Base-by-base conservation (phyloP, 2,888 invertebrate genomes). In the Mimas tiliae region DNA sequence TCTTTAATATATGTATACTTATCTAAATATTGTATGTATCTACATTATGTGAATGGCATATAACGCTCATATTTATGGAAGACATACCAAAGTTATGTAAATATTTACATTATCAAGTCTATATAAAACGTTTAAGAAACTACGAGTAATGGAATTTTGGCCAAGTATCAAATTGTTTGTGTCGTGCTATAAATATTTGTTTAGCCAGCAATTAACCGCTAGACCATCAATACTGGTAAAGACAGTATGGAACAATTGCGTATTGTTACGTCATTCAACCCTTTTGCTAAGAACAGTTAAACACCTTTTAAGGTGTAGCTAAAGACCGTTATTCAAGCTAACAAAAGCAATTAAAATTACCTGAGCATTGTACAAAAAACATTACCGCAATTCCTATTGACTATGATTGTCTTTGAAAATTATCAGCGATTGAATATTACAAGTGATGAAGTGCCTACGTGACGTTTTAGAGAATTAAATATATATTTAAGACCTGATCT, bases 131-230 rank as follows among this genome's bases (percentile, higher is more conserved):
- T 6, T 19, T 58, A 38, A 9, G 12, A 38, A 58, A 19, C 16
- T 19, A 19, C 42, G 38, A 6, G 45, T 45, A 12, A 19, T 38
- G 58, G 19, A 58, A 58, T 58, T 42, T 58, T 58, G 58, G 58
- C 58, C 58, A 42, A 67, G 47, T 42, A 65, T 65, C 67, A 67
- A 67, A 48, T 63, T n/a, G n/a, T 3, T 38, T 63, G 16, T 9
- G 34, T 62, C 65, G 8, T 12, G 9, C 38, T 67, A 63, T 48
- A 63, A 65, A 65, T 65, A 70, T 82, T 79, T 89, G 83, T 88
- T 88, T 84, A 83, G 72, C 80, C 74, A 74, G 78, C 82, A 86
- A 88, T 85, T 85, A 87, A 85, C 84, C 84, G 74, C 82, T 77
- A 74, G 74, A 73, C 75, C 74, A 74, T 78, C 80, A 83, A 86